Base-by-base conservation (phyloP, 2,797 vertebrate genomes). In the Intellagama lesueurii region DNA sequence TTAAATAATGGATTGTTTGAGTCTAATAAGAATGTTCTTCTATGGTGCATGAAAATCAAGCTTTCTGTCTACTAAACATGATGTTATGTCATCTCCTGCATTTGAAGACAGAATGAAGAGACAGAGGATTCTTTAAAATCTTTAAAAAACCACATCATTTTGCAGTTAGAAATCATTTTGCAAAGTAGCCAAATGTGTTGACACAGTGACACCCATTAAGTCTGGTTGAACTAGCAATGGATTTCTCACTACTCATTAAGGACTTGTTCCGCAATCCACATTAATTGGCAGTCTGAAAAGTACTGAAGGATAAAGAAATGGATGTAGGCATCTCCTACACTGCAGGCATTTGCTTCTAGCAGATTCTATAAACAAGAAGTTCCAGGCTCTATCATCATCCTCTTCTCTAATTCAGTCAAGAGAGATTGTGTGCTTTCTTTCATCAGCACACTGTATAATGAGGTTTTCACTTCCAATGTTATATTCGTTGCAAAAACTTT, bases 231-330 rank as follows among this genome's bases (percentile, higher is more conserved):
- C 76, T 52, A 8, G 47, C 60, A 7, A 76, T 69, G 22, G 70
- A 66, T 78, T 85, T 47, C 81, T 81, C 28, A 40, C 75, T 82
- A 6, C 52, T 84, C 82, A 87, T 87, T 90, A 80, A 84, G 12
- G 52, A 64, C n/a, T 86, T 76, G 49, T 28, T 83, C 56, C 68
- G 30, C 60, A 78, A 17, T 24, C 40, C 75, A 32, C 76, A 32
- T 88, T 81, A 81, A 90, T 28, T 85, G 86, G 35, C 60, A 40
- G 72, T 75, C 19, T 40, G 26, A 66, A 68, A 87, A n/a, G 68
- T 35, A 24, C n/a, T 79, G 66, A 7, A 47, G 35, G 75, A 47
- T n/a, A 28, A 22, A 22, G 5, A 32, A 69, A 22, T 35, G 32
- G 44, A 81, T 8, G 56, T 49, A 75, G 16, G 47, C 9, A 40